Conservation (phyloP, 2,113 vertebrate species). For the Tupaia tana region DNA sequence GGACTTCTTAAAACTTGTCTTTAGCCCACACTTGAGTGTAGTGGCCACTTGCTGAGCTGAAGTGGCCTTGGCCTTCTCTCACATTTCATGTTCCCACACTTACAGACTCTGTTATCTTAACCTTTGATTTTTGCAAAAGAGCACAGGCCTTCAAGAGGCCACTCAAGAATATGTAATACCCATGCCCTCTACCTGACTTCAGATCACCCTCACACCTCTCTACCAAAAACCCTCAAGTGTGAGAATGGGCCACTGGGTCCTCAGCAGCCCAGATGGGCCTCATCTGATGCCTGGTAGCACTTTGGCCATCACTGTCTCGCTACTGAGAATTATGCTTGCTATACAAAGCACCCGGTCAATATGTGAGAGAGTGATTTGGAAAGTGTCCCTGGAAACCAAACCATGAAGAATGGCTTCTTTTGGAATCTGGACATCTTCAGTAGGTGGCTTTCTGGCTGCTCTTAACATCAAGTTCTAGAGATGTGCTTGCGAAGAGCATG, state of each 20-base stretch:
- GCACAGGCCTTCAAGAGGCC: background rate
- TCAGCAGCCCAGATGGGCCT: background rate
- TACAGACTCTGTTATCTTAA: background rate
- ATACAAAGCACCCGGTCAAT: background rate
- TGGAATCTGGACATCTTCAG: background rate
- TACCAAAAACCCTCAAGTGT: no score
- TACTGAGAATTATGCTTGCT: background rate
- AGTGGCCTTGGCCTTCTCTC: slow-evolving; percentile 12
- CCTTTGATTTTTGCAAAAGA: background rate
- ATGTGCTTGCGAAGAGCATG: background rate
- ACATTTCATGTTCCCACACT: background rate
- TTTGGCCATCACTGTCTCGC: background rate
- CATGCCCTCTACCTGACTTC: background rate
- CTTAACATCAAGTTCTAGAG: background rate
- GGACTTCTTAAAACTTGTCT: background rate
- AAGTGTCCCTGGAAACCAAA: background rate
- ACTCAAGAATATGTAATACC: no score
- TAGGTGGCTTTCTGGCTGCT: background rate
- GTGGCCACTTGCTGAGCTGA: background rate
- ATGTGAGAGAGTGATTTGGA: background rate
- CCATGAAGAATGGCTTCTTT: background rate
- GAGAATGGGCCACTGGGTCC: background rate
- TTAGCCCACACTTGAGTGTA: background rate
- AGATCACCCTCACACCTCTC: background rate
- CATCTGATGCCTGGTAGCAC: background rate